These are phyloP conservation scores for Hyposmocoma kahamanoa DNA, from an alignment of 1,140 invertebrate genomes.

Conservation along the genomic window DNA sequence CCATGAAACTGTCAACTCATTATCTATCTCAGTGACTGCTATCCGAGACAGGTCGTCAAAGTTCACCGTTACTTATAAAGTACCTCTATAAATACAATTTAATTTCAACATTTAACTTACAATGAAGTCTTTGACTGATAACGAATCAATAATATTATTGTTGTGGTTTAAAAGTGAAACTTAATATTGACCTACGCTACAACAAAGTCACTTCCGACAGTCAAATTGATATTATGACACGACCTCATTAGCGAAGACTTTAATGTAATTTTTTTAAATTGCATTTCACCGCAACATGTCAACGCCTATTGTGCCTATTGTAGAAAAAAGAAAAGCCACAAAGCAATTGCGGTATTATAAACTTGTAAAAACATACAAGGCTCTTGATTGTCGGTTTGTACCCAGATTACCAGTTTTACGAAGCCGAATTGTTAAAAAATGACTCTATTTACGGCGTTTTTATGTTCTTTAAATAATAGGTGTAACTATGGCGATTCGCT, in stretches of 20 bases:
- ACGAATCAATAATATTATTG: conserved; percentile 37
- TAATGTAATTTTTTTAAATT: conserved; percentile 57
- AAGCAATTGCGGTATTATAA: conserved; percentile 58
- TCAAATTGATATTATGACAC: conserved; percentile 6
- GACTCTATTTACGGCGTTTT: conserved; percentile 55
- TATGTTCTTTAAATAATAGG: conserved; percentile 59
- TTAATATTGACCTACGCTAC: conserved; percentile 24
- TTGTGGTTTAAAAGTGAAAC: conserved; percentile 47
- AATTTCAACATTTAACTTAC: conserved; percentile 62
- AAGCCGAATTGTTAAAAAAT: conserved; percentile 52
- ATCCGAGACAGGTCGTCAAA: conserved; percentile 33
- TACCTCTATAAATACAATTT: conserved; percentile 64
- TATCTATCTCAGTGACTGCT: conserved; percentile 37
- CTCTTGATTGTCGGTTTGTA: conserved; percentile 53
- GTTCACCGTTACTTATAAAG: conserved; percentile 41
- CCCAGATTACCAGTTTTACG: conserved; percentile 56
- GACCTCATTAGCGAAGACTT: conserved; percentile 41
- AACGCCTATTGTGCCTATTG: conserved; percentile 58
- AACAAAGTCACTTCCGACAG: conserved; percentile 49
- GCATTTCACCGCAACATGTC: conserved; percentile 52
- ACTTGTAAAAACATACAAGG: conserved; percentile 56
- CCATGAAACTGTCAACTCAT: conserved; percentile 52
- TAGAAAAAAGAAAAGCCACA: conserved; percentile 45
- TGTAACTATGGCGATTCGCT: conserved; percentile 51
- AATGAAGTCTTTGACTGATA: conserved; percentile 64